Conservation (phyloP, 2,113 vertebrate species). For the Anhinga anhinga region DNA sequence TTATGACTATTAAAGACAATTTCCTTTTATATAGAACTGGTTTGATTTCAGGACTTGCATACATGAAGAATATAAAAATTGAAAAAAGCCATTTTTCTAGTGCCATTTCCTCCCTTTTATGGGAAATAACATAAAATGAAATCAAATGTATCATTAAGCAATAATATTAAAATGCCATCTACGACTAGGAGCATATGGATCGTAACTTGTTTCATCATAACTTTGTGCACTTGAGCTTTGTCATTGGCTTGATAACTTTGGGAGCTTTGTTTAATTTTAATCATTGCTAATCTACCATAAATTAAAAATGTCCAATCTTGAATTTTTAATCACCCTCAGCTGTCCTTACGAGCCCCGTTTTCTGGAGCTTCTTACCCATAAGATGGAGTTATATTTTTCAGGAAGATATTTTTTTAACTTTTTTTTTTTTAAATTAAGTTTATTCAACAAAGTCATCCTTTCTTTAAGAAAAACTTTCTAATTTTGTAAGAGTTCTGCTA, state of each 20-base stretch:
- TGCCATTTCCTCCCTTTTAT: slow-evolving; percentile 43
- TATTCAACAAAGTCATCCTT: not conserved
- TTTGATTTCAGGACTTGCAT: slow-evolving; percentile 42
- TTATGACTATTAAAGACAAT: slow-evolving; percentile 39
- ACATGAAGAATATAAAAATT: slow-evolving; percentile 52
- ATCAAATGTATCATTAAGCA: slow-evolving; percentile 66
- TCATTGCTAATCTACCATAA: not conserved
- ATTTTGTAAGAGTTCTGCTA: not conserved
- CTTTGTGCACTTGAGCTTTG: slow-evolving; percentile 22
- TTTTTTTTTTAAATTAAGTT: not conserved
- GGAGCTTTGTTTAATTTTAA: slow-evolving; percentile 1
- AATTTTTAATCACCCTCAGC: not conserved
- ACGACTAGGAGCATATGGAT: slow-evolving; percentile 49
- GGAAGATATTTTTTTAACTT: not conserved
- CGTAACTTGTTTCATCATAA: slow-evolving; percentile 54
- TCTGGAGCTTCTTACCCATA: not conserved
- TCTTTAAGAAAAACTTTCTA: not conserved
- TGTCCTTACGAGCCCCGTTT: not conserved
- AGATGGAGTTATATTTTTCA: not conserved
- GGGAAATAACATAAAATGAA: slow-evolving; percentile 49
- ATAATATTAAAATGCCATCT: slow-evolving; percentile 63
- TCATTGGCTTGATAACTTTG: not conserved
- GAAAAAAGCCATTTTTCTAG: slow-evolving; percentile 38
- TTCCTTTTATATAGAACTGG: not conserved
- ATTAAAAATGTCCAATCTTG: not conserved